phyloP scores from a whole-genome alignment of 2,113 vertebrate species.

The Polypterus senegalus region DNA sequence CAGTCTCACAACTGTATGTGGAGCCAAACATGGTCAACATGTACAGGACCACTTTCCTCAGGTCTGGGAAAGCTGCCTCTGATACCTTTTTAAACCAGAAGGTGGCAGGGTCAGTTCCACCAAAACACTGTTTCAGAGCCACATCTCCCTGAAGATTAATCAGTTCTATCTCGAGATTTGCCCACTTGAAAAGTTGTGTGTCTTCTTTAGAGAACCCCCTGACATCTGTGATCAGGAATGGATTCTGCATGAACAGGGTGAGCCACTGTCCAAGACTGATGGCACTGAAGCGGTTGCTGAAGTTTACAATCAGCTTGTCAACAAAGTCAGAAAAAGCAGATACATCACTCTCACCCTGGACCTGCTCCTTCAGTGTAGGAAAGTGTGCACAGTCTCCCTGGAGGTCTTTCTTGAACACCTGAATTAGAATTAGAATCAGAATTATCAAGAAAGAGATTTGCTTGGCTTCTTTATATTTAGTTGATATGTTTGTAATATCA shows the following conservation, averaged over 20 bases:
- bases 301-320: conserved; percentile 18
- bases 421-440: too few species aligned
- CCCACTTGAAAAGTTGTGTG: conserved; percentile 15
- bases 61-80: conserved; percentile 13
- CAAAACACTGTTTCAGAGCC: conserved; percentile 17
- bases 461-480: too few species aligned
- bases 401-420: conserved; percentile 9
- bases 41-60: conserved; percentile 15
- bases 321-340: conserved; percentile 18
- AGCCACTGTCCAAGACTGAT: conserved; percentile 17
- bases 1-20: conserved; percentile 13
- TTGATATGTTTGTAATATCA: too few species aligned
- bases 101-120: conserved; percentile 8
- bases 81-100: conserved; percentile 7
- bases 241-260: conserved; percentile 18
- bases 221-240: conserved; percentile 20
- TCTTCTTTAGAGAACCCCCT: conserved; percentile 14
- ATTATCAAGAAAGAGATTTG: too few species aligned
- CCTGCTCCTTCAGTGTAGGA: conserved; percentile 15
- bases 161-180: conserved; percentile 8
- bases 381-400: conserved; percentile 18
- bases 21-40: conserved; percentile 20
- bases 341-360: conserved; percentile 17
- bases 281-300: conserved; percentile 17
- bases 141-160: too few species aligned